Percentiles rank a stretch among this genome's conserved stretches.
phyloP scores from a whole-genome alignment of 37 sponge, comb jelly and placozoan species.

The Trichoplax adhaerens region DNA sequence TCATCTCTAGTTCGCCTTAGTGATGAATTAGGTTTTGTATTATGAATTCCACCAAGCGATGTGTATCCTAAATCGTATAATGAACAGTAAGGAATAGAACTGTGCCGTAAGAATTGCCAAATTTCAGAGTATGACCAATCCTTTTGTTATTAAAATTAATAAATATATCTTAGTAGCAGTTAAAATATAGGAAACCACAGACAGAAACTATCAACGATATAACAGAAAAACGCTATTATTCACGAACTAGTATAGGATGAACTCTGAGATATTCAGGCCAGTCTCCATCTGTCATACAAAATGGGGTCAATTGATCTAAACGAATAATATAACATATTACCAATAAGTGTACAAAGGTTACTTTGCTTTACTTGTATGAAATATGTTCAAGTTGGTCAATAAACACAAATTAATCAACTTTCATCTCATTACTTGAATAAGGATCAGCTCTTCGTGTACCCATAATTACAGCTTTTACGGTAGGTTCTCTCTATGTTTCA shows the following conservation, averaged over 20 bases:
- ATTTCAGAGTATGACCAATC: conserved; percentile 74
- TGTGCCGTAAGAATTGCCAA: conserved; percentile 54
- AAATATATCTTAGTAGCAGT: background rate
- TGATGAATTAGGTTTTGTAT: conserved; percentile 63
- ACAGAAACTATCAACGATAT: background rate
- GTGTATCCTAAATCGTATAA: conserved; percentile 76
- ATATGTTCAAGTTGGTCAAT: too few relatives aligned
- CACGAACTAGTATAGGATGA: conserved; percentile 54
- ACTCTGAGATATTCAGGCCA: conserved; percentile 89
- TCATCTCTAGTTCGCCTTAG: conserved; percentile 2
- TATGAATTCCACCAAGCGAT: conserved; percentile 53
- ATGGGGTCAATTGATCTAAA: conserved; percentile 28
- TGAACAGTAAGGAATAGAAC: conserved; percentile 61
- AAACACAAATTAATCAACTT: too few relatives aligned
- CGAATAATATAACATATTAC: background rate
- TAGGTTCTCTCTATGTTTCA: conserved; percentile 19
- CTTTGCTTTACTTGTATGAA: too few relatives aligned
- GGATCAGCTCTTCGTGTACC: conserved; percentile 83
- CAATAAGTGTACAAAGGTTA: too few relatives aligned
- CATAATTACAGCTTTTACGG: conserved; percentile 71
- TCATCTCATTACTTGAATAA: background rate
- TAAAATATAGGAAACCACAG: background rate
- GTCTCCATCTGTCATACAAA: conserved; percentile 43
- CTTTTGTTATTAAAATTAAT: conserved; percentile 8
- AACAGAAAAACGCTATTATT: background rate